Evolutionary conservation across 2,888 invertebrate genomes (phyloP).

Genomic region (Brachypalpus laphriformis): DNA sequence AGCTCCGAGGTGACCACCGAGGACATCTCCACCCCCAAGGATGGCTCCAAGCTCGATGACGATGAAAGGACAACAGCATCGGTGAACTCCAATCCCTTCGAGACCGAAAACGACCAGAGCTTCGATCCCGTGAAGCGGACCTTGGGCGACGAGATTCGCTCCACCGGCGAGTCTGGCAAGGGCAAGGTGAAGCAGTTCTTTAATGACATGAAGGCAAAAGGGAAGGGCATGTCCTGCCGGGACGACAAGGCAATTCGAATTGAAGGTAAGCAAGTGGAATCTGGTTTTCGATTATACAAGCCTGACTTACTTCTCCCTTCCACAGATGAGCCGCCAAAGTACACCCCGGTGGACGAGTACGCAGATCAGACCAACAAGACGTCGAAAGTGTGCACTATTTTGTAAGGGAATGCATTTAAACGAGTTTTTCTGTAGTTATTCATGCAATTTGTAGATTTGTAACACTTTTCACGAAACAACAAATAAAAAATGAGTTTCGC

Average conservation of each 20-base stretch:
- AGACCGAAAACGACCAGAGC: conserved; percentile 76
- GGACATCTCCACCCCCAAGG: conserved; percentile 41
- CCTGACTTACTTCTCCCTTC: conserved; percentile 20
- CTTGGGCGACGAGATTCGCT: conserved; percentile 77
- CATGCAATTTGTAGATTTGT: conserved; percentile 24
- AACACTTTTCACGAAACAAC: conserved; percentile 19
- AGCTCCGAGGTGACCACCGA: conserved; percentile 47
- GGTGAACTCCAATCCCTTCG: conserved; percentile 80
- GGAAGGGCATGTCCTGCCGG: conserved; percentile 78
- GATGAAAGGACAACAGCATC: conserved; percentile 82
- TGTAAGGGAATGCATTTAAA: conserved; percentile 76
- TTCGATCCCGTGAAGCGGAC: conserved; percentile 78
- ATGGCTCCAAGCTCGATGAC: conserved; percentile 66
- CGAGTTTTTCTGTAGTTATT: conserved; percentile 9
- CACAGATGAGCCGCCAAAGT: conserved; percentile 80
- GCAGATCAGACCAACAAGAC: conserved; percentile 75
- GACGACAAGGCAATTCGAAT: conserved; percentile 79
- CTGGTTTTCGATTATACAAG: not conserved
- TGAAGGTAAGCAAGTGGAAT: conserved; percentile 77
- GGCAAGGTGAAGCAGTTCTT: conserved; percentile 79
- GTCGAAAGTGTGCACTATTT: conserved; percentile 82
- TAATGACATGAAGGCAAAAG: conserved; percentile 77
- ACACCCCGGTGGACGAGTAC: conserved; percentile 74
- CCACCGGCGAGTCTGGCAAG: conserved; percentile 75
- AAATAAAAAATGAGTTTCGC: conserved; percentile 28